These are phyloP conservation scores for Brachionus paranguensis DNA, from an alignment of 1,140 invertebrate genomes.

Conservation along the genomic window DNA sequence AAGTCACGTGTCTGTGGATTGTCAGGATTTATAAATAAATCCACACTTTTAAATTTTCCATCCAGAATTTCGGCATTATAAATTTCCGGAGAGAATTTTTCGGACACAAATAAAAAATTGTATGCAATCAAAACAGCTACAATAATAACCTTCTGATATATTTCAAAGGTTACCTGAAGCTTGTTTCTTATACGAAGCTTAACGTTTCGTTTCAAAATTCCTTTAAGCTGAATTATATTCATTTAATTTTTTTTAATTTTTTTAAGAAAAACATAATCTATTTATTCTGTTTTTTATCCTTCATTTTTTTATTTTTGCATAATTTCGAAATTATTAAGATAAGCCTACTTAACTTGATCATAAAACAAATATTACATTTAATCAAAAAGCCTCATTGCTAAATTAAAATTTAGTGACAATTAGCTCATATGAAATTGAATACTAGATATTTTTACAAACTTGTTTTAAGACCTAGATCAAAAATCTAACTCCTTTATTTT, in stretches of 20 bases:
- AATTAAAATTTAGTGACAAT: neutral
- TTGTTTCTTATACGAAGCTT: conserved; percentile 10
- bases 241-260: neutral
- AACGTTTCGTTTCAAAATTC: conserved; percentile 18
- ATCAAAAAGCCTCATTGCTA: neutral
- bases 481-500: neutral
- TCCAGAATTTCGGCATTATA: neutral
- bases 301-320: neutral
- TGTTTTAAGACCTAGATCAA: no score
- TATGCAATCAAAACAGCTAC: neutral
- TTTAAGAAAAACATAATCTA: neutral
- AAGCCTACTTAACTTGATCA: neutral
- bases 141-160: neutral
- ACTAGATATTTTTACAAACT: no score
- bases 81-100: neutral
- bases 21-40: neutral
- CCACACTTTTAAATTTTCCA: neutral
- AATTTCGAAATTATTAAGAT: neutral
- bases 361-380: neutral
- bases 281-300: neutral
- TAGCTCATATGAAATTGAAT: no score
- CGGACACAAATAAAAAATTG: neutral
- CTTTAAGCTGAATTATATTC: neutral
- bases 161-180: neutral
- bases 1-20: neutral